Base-by-base conservation (phyloP, 2,888 invertebrate species). In the Coelinius sp. region DNA sequence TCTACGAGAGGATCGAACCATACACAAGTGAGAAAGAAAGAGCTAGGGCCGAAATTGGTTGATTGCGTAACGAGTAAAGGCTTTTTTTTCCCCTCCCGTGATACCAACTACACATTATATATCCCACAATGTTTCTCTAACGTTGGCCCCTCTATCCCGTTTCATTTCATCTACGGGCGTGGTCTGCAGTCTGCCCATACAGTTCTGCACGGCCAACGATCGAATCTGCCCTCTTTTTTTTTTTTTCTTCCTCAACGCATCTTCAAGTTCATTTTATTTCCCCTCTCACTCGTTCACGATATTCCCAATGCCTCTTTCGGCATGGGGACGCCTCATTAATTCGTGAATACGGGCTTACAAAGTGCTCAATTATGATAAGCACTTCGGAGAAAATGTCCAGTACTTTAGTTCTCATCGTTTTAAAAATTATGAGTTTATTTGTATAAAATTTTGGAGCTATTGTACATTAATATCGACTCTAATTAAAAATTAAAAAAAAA, bases 361-460 rank as follows among this genome's bases (percentile, higher is more conserved):
- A 77, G 77, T 70, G 73, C 70, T 73, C 73, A 74, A 77, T 78
- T 77, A 77, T 76, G 75, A 78, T 78, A 77, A 77, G 66, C 72
- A 71, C 44, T 77, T 74, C 73, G 63, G 14, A 62, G 72, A 77
- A n/a, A 75, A 74, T 65, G 17, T 14, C 14, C n/a, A 49, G 59
- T 59, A 59, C 59, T 59, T 59, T 12, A 59, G 35, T 17, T 35
- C n/a, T 59, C 20, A 59, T 59, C 59, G 20, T 35, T 35, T 4
- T 6, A 17, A 59, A 14, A 59, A 59, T 59, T 35, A 25, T 53
- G 53, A 53, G 53, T 53, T 20, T 35, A 59, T 59, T 59, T 59
- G n/a, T 1, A 14, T 6, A 2, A 2, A 1, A 31, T 14, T 14
- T 7, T 35, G 17, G 7, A 8, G 20, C 67, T 52, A 67, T 62